Evolutionary conservation across 2,797 vertebrate genomes (phyloP).

Genomic region (Pseudotriccus pelzelni): DNA sequence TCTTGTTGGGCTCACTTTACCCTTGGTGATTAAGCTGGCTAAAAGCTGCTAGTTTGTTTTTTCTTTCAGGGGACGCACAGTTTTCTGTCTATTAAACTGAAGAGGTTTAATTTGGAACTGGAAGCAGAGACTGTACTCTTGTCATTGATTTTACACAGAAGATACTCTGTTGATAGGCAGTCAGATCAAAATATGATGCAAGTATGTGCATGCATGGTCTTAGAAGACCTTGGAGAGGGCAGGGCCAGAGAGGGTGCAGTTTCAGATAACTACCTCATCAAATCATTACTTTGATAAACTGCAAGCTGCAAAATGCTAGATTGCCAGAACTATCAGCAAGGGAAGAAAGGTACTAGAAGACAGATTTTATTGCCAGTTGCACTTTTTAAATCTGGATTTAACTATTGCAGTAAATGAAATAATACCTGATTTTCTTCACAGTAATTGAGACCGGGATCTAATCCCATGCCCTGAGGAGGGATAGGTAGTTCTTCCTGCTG

Average conservation of each 20-base stretch:
- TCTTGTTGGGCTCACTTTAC: not conserved
- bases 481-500: not conserved
- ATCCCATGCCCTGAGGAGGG: not conserved
- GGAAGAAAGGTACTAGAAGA: not conserved
- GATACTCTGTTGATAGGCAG: not conserved
- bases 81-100: not conserved
- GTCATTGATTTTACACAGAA: not conserved
- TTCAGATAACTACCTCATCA: not conserved
- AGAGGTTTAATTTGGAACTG: not conserved
- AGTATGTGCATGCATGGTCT: not conserved
- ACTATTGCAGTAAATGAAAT: slow-evolving; percentile 22
- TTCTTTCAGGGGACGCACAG: not conserved
- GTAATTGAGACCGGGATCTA: slow-evolving; percentile 9
- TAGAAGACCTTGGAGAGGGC: not conserved
- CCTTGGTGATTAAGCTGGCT: not conserved
- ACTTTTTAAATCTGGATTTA: not conserved
- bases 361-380: not conserved
- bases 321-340: not conserved
- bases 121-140: not conserved
- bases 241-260: not conserved
- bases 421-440: slow-evolving; percentile 32
- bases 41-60: not conserved
- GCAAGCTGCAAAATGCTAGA: not conserved
- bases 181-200: not conserved
- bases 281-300: not conserved